Evolutionary conservation across 2,888 invertebrate genomes (phyloP), one percentile per base, ranked within the genome.

Genomic region (Ceraclea dissimilis): DNA sequence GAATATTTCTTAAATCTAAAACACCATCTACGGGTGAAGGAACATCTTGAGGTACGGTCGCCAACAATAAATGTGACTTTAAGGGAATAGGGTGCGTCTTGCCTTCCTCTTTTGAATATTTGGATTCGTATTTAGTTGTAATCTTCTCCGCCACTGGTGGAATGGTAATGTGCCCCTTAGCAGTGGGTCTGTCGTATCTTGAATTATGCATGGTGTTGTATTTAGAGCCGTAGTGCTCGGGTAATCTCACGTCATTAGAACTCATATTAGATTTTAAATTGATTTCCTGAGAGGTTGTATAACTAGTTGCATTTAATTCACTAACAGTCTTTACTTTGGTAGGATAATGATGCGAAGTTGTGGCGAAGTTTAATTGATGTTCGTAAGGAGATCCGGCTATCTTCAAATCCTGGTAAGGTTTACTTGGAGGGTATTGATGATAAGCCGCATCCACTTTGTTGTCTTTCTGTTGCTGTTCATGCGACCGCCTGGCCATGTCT

Each of bases 271-370:
- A 58, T 54, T 61, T 61, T n/a, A 61, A 22, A 50, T 61, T 61
- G 16, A 61, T 58, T 20, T 60, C 61, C 49, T 59, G 59, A 39
- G 39, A 16, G 5, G 54, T 22, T 1, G 52, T 49, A 2, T 57
- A 58, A 2, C 58, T 56, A 4, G 61, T 51, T 1, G 61, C 61
- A 34, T 61, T 61, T 11, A 60, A 47, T 46, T 61, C 61, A 39
- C 58, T 61, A 20, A 61, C 61, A n/a, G 58, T 61, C 54, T 61
- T 61, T 22, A 61, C 61, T 60, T 61, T 61, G 21, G 61, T 59
- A 11, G 61, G 59, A 43, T 59, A 60, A 48, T 61, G 60, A 20
- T 61, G 59, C 2, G 52, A 57, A 18, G 50, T 50, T 6, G 54
- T 59, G 0, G 61, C 57, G 11, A 58, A 61, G 33, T 61, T 61